phyloP scores from a whole-genome alignment of 2,888 invertebrate genomes.

The Geophilus truncorum region DNA sequence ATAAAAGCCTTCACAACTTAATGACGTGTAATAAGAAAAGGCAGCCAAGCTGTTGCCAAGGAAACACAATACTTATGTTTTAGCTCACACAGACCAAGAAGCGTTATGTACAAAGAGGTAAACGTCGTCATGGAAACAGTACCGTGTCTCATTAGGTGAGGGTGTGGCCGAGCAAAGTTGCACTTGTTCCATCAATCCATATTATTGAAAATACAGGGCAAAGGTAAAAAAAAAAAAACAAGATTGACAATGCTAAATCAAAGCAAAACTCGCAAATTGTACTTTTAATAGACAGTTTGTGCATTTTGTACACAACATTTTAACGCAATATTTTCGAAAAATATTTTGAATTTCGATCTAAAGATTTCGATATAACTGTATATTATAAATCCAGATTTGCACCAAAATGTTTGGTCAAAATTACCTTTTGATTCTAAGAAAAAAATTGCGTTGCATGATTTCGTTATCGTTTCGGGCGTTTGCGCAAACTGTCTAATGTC shows the following conservation, averaged over 20 bases:
- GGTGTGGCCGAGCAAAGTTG: neutral
- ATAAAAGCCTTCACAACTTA: neutral
- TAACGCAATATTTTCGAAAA: too few relatives aligned
- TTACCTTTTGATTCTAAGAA: too few relatives aligned
- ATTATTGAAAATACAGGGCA: neutral
- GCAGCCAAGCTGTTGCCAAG: neutral
- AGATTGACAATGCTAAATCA: constrained; percentile 2
- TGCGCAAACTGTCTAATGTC: neutral
- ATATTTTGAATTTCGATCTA: too few relatives aligned
- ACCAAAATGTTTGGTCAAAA: too few relatives aligned
- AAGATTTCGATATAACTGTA: too few relatives aligned
- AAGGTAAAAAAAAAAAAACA: too few relatives aligned
- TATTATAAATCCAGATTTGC: too few relatives aligned
- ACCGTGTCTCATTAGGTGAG: neutral
- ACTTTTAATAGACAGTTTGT: too few relatives aligned
- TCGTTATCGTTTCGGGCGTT: too few relatives aligned
- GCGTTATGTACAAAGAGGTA: neutral
- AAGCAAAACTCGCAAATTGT: neutral
- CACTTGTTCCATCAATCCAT: neutral
- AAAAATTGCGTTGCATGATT: too few relatives aligned
- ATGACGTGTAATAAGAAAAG: constrained; percentile 1
- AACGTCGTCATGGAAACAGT: neutral
- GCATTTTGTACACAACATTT: too few relatives aligned
- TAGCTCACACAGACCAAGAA: neutral
- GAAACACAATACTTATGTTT: neutral